A percentile compares a stretch with the other conserved stretches of the same genome.
Conservation (phyloP, 2,113 vertebrate genomes). For the Erpornis zantholeuca region DNA sequence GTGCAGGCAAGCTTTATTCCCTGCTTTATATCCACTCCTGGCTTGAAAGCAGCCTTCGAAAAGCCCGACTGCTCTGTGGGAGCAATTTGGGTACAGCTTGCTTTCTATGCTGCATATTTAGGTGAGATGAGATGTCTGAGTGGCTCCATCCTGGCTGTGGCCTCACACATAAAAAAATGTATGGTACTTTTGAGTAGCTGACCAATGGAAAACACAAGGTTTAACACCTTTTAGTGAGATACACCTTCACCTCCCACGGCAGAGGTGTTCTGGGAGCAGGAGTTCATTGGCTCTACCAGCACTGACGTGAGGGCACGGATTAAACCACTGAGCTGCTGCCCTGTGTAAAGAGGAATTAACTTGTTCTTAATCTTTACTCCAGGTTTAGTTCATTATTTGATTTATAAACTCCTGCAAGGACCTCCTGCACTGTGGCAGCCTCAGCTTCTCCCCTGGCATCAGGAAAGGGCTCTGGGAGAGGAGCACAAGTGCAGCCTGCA, state of each 20-base stretch:
- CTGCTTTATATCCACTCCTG: background rate
- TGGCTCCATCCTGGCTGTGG: background rate
- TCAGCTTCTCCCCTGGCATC: background rate
- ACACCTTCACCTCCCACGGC: background rate
- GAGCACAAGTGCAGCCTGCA: background rate
- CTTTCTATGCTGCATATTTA: background rate
- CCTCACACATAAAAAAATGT: background rate
- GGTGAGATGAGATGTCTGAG: background rate
- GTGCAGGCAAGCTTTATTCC: background rate
- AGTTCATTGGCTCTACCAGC: background rate
- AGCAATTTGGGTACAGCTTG: background rate
- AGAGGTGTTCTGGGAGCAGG: background rate
- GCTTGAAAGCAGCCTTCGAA: background rate
- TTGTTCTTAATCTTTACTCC: background rate
- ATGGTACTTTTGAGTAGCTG: background rate
- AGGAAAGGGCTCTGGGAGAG: background rate
- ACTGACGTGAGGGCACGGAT: accelerated
- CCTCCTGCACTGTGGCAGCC: background rate
- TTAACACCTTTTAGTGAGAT: background rate
- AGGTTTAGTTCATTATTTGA: background rate
- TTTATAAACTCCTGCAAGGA: background rate
- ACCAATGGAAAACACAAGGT: background rate
- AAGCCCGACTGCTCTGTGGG: background rate
- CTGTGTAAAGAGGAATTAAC: background rate
- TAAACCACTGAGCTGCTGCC: background rate